Evolutionary conservation across 2,888 invertebrate genomes (phyloP).

Genomic region (Baccha elongata): DNA sequence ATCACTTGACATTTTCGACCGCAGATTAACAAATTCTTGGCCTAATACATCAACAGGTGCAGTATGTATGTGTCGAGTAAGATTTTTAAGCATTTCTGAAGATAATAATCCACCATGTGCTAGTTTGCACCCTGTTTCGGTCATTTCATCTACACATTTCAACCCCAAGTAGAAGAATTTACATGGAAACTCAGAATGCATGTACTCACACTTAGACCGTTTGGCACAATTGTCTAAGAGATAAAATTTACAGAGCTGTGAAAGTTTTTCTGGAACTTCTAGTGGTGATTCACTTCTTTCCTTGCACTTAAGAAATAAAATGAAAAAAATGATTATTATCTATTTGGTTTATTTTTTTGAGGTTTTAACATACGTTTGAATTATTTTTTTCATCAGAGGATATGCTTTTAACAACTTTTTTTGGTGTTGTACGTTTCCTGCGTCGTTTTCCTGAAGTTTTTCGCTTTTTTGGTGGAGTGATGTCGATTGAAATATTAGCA

Average conservation of each 20-base stretch:
- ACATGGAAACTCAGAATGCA: slow-evolving; percentile 67
- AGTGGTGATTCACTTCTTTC: slow-evolving; percentile 6
- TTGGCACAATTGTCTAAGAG: slow-evolving; percentile 47
- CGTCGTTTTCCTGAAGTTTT: slow-evolving; percentile 28
- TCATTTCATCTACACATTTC: slow-evolving; percentile 35
- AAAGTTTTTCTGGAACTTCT: slow-evolving; percentile 21
- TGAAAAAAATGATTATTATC: background rate
- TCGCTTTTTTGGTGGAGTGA: slow-evolving; percentile 32
- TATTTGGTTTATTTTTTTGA: background rate
- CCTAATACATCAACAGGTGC: slow-evolving; percentile 56
- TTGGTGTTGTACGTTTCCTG: slow-evolving; percentile 23
- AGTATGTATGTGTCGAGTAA: slow-evolving; percentile 44
- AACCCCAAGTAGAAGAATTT: slow-evolving; percentile 62
- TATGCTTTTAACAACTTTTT: background rate
- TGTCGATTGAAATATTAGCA: slow-evolving; percentile 9
- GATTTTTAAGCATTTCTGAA: slow-evolving; percentile 27
- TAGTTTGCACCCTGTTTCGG: slow-evolving; percentile 33
- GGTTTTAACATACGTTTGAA: slow-evolving; percentile 11
- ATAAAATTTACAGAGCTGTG: slow-evolving; percentile 64
- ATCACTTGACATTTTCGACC: slow-evolving; percentile 5
- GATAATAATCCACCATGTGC: slow-evolving; percentile 51
- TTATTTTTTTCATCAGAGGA: slow-evolving; percentile 32
- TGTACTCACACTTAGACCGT: slow-evolving; percentile 47
- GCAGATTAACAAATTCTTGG: slow-evolving; percentile 32
- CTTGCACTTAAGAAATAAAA: slow-evolving; percentile 8